Percentiles rank a stretch among this genome's conserved stretches.
Evolutionary conservation across 2,888 invertebrate genomes (phyloP).

Genomic region (Schizotus pectinicornis): DNA sequence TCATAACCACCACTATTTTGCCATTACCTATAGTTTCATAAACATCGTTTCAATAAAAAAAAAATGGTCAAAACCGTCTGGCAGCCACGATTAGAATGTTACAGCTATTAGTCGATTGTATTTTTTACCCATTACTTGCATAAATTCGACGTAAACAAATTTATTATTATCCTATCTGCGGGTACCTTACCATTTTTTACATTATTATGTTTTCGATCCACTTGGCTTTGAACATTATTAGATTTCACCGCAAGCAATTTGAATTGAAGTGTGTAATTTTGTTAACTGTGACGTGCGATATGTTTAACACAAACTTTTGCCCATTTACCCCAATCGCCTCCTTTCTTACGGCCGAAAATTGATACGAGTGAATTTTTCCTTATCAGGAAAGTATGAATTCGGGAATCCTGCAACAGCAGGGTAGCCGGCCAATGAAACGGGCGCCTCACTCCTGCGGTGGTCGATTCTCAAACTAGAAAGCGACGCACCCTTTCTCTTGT

Average conservation of each 20-base stretch:
- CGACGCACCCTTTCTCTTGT: constrained; percentile 40
- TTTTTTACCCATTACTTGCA: constrained; percentile 17
- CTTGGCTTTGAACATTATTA: no score
- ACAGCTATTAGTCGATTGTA: not conserved
- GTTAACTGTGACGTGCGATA: constrained; percentile 17
- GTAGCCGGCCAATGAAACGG: constrained; percentile 17
- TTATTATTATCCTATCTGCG: no score
- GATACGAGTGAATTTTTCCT: not conserved
- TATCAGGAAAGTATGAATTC: constrained; percentile 9
- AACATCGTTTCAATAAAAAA: no score
- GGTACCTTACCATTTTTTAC: no score
- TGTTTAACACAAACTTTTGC: constrained; percentile 7
- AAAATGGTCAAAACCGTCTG: not conserved
- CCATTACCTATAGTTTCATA: no score
- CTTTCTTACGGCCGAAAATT: not conserved
- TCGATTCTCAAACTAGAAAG: constrained; percentile 33
- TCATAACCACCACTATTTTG: no score
- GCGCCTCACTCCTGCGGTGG: constrained; percentile 38
- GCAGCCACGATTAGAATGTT: not conserved
- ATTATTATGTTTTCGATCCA: no score
- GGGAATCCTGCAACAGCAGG: constrained; percentile 25
- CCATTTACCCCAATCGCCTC: constrained; percentile 10
- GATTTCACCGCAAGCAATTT: not conserved
- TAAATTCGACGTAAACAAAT: constrained; percentile 10
- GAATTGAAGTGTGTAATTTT: not conserved